Base-by-base conservation (phyloP, 2,113 vertebrate genomes). In the Mus spicilegus region DNA sequence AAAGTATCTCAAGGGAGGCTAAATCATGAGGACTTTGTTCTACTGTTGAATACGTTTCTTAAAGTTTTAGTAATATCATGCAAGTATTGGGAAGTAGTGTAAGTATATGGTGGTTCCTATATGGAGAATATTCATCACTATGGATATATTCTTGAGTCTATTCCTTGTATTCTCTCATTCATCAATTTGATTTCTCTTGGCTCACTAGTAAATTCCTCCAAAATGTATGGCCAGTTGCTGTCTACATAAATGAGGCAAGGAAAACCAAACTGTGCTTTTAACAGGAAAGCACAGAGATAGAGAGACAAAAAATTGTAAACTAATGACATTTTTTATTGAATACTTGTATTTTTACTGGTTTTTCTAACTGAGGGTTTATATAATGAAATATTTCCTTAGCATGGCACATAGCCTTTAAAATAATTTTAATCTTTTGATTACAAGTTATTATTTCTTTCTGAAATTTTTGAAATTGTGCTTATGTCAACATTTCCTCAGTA, bases 341-440 rank as follows among this genome's bases (percentile, higher is more conserved):
- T 93, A 54, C 82, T 96, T 95, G n/a, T 77, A 46, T 61, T 73
- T 72, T 67, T 58, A 73, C 5, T 13, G 36, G 95, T 91, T 96
- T 96, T 90, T 78, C 80, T 86, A 51, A 26, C 8, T 61, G 65
- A 81, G 17, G 14, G 90, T 81, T 81, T 61, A 24, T 84, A 70
- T 39, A 95, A 30, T 93, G 16, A 58, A 58, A 80, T 73, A n/a
- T 92, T 96, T 97, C 49, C 13, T 51, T 81, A 0, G 12, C 0
- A n/a, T 94, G 30, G 24, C 22, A 51, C 46, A 22, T 1, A 24
- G 80, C 93, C 58, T 63, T 87, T 93, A 75, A 75, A 73, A 87
- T 85, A 58, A 92, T 69, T 91, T 90, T 67, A 70, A 67, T 96
- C 20, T 93, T 95, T 93, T 90, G 54, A n/a, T 73, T 69, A 28